Base-by-base conservation (phyloP, 2,797 vertebrate genomes). In the Buphagus erythrorhynchus region DNA sequence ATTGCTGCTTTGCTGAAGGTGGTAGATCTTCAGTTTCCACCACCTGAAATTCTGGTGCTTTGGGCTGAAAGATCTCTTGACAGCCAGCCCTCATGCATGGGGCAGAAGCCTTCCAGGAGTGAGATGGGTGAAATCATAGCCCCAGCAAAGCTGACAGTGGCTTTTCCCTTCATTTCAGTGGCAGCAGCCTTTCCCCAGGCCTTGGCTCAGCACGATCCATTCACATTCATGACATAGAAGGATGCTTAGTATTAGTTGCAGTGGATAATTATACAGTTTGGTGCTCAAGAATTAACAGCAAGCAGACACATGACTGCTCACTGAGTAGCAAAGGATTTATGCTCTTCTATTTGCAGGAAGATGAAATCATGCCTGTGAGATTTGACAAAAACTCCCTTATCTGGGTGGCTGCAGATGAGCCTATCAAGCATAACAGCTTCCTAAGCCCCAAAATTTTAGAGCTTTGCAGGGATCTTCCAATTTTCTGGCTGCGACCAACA, bases 401-500 rank as follows among this genome's bases (percentile, higher is more conserved):
- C 73, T 99, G 99, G 99, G 98, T 99, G 90, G 98, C 99, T 84
- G 97, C 98, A 62, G 98, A 99, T 9, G 98, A 99, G 84, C 98
- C 99, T 5, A 96, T 99, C 94, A 99, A 99, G 97, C 98, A 99
- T 97, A 98, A 95, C 93, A 97, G 98, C 68, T 99, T 99, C 96
- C 96, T 99, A 97, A 99, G 99, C 96, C 65, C 98, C 69, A 99
- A 98, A 97, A 98, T 99, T 85, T 97, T 99, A 96, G 97, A 98
- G 96, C 98, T 99, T 83, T 99, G 99, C 12, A 91, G 97, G 13
- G 96, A 99, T 88, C 98, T 99, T 93, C 99, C 99, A 16, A 98
- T 99, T 97, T 99, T 98, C 98, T 99, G 99, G 99, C 98, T 99
- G 92, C 98, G 98, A 88, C 99, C 98, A 29, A 97, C 98, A 8